phyloP scores from a whole-genome alignment of 1,140 invertebrate genomes.

The Apis dorsata region DNA sequence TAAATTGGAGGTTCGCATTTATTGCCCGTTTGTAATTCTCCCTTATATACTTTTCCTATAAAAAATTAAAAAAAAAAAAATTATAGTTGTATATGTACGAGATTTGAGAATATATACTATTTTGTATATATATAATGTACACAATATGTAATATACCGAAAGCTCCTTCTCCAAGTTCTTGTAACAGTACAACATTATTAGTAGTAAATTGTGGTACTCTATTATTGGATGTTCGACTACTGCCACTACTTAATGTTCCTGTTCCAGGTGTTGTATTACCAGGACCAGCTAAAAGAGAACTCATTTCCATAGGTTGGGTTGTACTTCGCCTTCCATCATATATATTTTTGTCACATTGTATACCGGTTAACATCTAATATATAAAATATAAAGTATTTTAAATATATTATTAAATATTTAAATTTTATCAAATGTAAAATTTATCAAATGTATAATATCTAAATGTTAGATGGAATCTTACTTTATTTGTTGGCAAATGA shows the following conservation, averaged over 20 bases:
- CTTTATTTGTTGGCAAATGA: conserved; percentile 77
- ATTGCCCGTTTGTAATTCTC: conserved; percentile 88
- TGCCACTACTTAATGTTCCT: conserved; percentile 79
- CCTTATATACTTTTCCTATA: conserved; percentile 93
- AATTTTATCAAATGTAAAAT: neutral
- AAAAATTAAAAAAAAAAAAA: conserved; percentile 12
- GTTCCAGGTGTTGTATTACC: conserved; percentile 76
- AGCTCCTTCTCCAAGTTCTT: conserved; percentile 97
- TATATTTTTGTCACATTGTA: conserved; percentile 87
- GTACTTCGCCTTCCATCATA: conserved; percentile 82
- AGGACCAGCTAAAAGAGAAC: conserved; percentile 84
- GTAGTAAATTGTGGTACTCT: conserved; percentile 87
- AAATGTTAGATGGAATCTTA: conserved; percentile 48
- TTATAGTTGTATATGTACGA: conserved; percentile 14
- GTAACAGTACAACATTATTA: conserved; percentile 92
- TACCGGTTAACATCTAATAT: conserved; percentile 73
- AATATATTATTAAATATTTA: neutral
- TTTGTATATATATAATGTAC: conserved; percentile 78
- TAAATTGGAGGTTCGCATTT: conserved; percentile 83
- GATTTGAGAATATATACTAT: neutral
- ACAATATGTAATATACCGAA: conserved; percentile 83
- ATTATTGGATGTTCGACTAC: conserved; percentile 81
- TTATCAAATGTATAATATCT: conserved; percentile 14
- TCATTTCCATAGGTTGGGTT: conserved; percentile 89
- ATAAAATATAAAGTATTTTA: neutral